Base-by-base conservation (phyloP, 2,113 vertebrate species). In the Theristicus caerulescens region DNA sequence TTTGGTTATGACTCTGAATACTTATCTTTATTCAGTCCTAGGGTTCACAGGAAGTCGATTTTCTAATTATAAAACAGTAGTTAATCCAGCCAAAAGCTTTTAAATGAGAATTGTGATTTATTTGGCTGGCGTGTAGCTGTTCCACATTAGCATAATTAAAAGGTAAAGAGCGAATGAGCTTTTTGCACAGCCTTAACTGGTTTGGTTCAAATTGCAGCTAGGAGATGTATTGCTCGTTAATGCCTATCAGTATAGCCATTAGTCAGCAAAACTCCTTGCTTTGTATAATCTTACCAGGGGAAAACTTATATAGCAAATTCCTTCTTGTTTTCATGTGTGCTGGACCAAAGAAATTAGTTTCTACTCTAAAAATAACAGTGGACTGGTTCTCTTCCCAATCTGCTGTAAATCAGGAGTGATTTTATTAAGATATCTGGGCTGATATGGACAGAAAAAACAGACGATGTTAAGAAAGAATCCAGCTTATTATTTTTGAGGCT, bases 1-100 rank as follows among this genome's bases (percentile, higher is more conserved):
- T 34, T 96, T 79, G 82, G 34, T 79, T 88, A 34, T 96, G 55
- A 71, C 94, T 90, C 89, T 69, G 84, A 96, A 97, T 91, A 87
- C 89, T 74, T 94, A 96, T 51, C 73, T 95, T 77, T 71, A 21
- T 91, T 95, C 86, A 71, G 44, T 94, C 34, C 84, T 66, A 78
- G 26, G 72, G 84, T 93, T 95, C 93, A 95, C 78, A 86, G 81
- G 73, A 97, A 96, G 97, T 98, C 95, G 77, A 98, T 98, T 94
- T 97, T 97, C 94, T 97, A 98, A 97, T 98, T 98, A 98, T 94
- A 97, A 98, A 98, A 71, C 79, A 95, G 95, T 96, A 98, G 96
- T 96, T 98, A 97, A 97, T 97, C 91, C 94, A 88, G 87, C 86
- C 94, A 96, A 97, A 97, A 96, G 94, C 94, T 96, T 96, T 97